These are phyloP conservation scores for Eilema caniola DNA, from an alignment of 2,888 invertebrate species.

Conservation along the genomic window DNA sequence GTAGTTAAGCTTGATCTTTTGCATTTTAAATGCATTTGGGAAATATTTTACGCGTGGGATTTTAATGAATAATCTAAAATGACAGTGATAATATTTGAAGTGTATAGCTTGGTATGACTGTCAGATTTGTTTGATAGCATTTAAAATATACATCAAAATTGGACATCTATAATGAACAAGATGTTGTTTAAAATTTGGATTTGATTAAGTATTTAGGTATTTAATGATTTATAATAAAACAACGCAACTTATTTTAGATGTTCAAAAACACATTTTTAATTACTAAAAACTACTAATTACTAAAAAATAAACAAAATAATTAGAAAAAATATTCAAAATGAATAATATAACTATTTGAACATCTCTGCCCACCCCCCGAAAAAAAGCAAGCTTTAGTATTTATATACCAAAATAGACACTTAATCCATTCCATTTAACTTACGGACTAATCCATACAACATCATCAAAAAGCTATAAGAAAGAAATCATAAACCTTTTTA, in stretches of 20 bases:
- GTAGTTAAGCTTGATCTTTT: background rate
- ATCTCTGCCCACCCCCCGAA: background rate
- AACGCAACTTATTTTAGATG: too few species aligned
- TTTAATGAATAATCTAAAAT: background rate
- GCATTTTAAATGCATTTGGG: background rate
- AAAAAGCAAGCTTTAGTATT: too few species aligned
- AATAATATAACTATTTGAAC: background rate
- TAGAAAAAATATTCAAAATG: background rate
- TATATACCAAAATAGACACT: too few species aligned
- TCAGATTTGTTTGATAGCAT: background rate
- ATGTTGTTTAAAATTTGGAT: too few species aligned
- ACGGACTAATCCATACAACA: slow-evolving; percentile 13
- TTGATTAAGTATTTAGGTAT: too few species aligned
- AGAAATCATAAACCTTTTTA: slow-evolving; percentile 35
- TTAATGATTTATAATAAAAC: too few species aligned
- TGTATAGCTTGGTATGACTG: background rate
- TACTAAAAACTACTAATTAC: too few species aligned
- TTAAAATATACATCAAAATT: background rate
- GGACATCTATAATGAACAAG: background rate
- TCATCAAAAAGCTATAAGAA: slow-evolving; percentile 14
- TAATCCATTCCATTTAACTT: background rate
- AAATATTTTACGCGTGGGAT: background rate
- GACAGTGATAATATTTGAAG: background rate
- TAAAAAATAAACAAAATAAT: too few species aligned
- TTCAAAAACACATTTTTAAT: background rate